Evolutionary conservation across 1,140 invertebrate genomes (phyloP).

Genomic region (Agrypnia vestita): DNA sequence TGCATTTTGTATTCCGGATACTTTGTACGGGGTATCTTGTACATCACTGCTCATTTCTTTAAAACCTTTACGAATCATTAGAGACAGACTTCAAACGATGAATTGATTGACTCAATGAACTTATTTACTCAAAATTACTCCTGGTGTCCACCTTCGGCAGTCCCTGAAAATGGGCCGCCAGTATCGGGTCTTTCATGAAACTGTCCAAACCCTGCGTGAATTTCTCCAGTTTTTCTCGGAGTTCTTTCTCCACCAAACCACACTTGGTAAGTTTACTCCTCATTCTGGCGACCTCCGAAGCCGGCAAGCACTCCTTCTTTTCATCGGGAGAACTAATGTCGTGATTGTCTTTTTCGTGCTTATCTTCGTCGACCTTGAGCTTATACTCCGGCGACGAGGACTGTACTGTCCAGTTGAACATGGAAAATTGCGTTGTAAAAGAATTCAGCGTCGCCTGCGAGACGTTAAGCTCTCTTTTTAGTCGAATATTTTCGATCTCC

Average conservation of each 20-base stretch:
- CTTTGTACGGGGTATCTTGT: too few relatives aligned
- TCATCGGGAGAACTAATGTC: neutral
- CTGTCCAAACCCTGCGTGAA: neutral
- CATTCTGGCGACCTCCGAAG: neutral
- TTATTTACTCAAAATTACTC: too few relatives aligned
- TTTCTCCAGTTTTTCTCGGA: neutral
- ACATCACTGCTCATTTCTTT: too few relatives aligned
- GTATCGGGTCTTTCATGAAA: neutral
- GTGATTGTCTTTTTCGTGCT: neutral
- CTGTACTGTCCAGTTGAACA: neutral
- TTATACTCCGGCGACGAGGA: neutral
- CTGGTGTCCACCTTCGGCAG: too few relatives aligned
- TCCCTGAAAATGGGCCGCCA: neutral
- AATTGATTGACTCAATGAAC: too few relatives aligned
- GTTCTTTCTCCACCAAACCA: neutral
- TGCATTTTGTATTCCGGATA: too few relatives aligned
- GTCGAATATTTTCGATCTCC: neutral
- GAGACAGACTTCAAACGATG: too few relatives aligned
- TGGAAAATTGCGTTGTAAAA: neutral
- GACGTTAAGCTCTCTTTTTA: constrained; percentile 12
- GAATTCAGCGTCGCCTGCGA: neutral
- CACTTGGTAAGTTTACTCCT: neutral
- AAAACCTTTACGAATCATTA: too few relatives aligned
- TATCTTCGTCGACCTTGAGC: neutral
- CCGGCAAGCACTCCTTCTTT: constrained; percentile 4